phyloP scores from a whole-genome alignment of 2,888 invertebrate genomes.

The Buathra laborator region DNA sequence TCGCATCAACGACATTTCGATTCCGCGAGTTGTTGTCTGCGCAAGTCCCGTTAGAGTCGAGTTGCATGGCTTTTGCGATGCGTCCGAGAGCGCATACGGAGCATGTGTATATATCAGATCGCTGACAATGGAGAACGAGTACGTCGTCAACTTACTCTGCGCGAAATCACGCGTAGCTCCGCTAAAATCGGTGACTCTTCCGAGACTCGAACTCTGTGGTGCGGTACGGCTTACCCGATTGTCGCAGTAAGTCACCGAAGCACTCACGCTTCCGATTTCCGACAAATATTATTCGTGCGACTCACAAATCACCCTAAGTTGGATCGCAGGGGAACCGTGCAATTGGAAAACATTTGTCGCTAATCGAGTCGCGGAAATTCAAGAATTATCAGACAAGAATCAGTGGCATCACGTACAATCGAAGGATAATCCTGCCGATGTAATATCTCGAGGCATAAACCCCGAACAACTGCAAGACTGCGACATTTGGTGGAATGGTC shows the following conservation, averaged over 20 bases:
- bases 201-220: constrained; percentile 74
- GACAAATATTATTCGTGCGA: constrained; percentile 71
- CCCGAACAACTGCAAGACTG: constrained; percentile 37
- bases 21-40: constrained; percentile 38
- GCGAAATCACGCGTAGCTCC: constrained; percentile 77
- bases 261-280: constrained; percentile 30
- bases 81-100: constrained; percentile 69
- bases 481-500: constrained; percentile 42
- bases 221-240: constrained; percentile 69
- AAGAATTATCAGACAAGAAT: constrained; percentile 49
- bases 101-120: constrained; percentile 69
- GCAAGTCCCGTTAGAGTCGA: constrained; percentile 45
- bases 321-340: constrained; percentile 67
- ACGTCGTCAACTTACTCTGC: constrained; percentile 65
- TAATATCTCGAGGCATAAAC: constrained; percentile 50
- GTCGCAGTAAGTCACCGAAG: constrained; percentile 34
- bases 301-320: constrained; percentile 70
- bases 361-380: constrained; percentile 71
- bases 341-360: constrained; percentile 72
- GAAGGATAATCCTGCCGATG: constrained; percentile 51
- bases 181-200: constrained; percentile 70
- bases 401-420: constrained; percentile 65
- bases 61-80: constrained; percentile 72
- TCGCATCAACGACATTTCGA: constrained; percentile 39
- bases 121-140: constrained; percentile 20